Conservation (phyloP, 2,888 invertebrate species). For the Onchidella celtica region DNA sequence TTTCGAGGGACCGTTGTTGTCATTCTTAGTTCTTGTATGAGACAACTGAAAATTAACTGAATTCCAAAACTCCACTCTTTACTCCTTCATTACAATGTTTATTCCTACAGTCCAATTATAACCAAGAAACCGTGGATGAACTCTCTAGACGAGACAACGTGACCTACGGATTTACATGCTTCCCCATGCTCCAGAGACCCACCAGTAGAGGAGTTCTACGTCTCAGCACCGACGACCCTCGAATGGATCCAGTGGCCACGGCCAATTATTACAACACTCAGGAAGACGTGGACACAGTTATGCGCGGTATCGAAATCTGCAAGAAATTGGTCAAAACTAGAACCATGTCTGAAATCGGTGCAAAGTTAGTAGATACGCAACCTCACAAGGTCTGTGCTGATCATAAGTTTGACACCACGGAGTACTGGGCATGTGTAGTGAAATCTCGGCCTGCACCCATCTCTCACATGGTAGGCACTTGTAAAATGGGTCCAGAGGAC, state of each 20-base stretch:
- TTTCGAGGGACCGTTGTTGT: no score
- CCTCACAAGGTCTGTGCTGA: neutral
- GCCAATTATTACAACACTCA: neutral
- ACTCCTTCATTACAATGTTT: no score
- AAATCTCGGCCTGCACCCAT: slow-evolving; percentile 55
- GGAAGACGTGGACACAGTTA: neutral
- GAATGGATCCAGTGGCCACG: neutral
- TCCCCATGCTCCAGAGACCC: neutral
- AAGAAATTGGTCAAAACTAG: neutral
- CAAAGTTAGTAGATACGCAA: neutral
- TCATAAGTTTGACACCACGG: neutral
- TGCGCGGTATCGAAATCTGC: neutral
- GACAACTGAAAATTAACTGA: no score
- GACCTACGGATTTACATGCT: neutral
- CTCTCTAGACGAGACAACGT: neutral
- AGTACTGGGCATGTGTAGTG: slow-evolving; percentile 61
- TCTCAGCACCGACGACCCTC: neutral
- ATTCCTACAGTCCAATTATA: neutral
- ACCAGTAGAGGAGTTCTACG: neutral
- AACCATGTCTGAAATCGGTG: neutral
- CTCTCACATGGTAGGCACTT: slow-evolving; percentile 87
- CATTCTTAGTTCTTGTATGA: no score
- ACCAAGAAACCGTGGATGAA: neutral
- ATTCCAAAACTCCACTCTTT: no score
- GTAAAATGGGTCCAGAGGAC: slow-evolving; percentile 84